Percentiles rank a stretch among this genome's conserved stretches.
Conservation (phyloP, 2,888 invertebrate genomes). For the Eremobia ochroleuca region DNA sequence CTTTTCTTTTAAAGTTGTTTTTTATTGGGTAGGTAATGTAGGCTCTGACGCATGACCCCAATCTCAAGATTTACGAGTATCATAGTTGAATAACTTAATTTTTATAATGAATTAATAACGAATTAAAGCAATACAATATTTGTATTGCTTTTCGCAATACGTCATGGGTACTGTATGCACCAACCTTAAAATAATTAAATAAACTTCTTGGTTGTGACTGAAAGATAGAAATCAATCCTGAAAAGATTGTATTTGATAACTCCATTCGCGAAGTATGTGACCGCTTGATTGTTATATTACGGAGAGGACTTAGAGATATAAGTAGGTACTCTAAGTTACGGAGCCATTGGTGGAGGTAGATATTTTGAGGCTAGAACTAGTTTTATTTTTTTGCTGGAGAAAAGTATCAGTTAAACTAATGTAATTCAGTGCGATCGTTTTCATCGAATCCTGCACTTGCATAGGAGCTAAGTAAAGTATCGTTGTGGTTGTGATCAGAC, state of each 20-base stretch:
- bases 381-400: not conserved
- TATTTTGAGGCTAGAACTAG: not conserved
- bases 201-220: not conserved
- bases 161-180: not conserved
- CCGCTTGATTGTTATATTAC: not conserved
- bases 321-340: not conserved
- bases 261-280: not conserved
- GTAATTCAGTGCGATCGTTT: not conserved
- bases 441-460: constrained; percentile 1
- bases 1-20: not conserved
- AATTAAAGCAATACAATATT: not conserved
- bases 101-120: not conserved
- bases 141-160: not conserved
- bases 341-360: not conserved
- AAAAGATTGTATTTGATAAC: not conserved
- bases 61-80: not conserved
- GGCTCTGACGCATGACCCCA: not conserved
- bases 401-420: not conserved
- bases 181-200: not conserved
- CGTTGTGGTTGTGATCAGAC: not conserved
- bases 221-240: not conserved
- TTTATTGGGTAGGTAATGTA: not conserved
- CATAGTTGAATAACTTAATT: not conserved
- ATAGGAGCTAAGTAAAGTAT: constrained; percentile 11
- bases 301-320: no score